Base-by-base conservation (phyloP, 1,140 invertebrate species). In the Temnothorax curvispinosus region DNA sequence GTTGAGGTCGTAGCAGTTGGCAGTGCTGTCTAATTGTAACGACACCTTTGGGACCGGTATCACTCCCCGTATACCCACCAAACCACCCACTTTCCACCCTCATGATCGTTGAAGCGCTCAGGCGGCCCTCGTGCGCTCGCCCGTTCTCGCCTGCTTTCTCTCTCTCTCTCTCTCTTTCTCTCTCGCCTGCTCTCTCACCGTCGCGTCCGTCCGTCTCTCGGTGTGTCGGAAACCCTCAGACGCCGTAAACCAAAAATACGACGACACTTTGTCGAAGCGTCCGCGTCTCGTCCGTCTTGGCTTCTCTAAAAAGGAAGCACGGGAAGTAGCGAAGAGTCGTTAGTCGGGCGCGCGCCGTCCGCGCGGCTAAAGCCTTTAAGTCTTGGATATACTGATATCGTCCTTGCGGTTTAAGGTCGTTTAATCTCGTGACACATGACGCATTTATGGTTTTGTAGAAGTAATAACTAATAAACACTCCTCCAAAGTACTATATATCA, bases 21-120 rank as follows among this genome's bases (percentile, higher is more conserved):
- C 93, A 92, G 92, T 88, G 89, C 92, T 93, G 94, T 95, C 93
- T 95, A 95, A 95, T 95, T 94, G 93, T 94, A 94, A 95, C 93
- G 94, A 94, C 93, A 94, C 94, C 94, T 94, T 92, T 93, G 94
- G 93, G 92, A 93, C 91, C 88, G 80, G 88, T 91, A 92, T 92
- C 91, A 90, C 87, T 89, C 90, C 91, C 87, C 90, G 86, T 86
- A 85, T 85, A 75, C 41, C 88, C 84, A 75, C 87, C 65, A 75
- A 88, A 74, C 88, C 88, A 85, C 88, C 88, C 89, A 89, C 74
- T 80, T 87, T 88, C 87, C 85, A 76, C 87, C 85, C 90, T 86
- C 85, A 81, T 89, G 87, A 88, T 89, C 90, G 92, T 87, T 90
- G 92, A 93, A 93, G 87, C 93, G 92, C 86, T 93, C 92, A 91